A percentile compares a stretch with the other conserved stretches of the same genome.
Evolutionary conservation across 2,113 vertebrate species (phyloP).

Genomic region (Chrysemys picta): DNA sequence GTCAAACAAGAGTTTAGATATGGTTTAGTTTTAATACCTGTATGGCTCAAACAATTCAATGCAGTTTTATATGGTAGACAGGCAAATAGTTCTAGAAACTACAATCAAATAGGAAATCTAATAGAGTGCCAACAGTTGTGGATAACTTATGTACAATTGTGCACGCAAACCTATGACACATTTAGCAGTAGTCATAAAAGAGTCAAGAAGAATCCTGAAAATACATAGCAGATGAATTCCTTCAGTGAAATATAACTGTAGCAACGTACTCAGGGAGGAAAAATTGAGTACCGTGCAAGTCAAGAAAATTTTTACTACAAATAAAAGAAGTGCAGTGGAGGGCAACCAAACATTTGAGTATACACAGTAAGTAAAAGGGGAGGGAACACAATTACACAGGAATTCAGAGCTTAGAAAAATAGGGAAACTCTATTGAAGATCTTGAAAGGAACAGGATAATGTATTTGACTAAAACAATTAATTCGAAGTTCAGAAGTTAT

Average conservation of each 20-base stretch:
- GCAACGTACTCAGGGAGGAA: background rate
- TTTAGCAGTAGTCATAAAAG: conserved; percentile 36
- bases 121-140: background rate
- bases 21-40: conserved; percentile 1
- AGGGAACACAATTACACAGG: background rate
- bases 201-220: background rate
- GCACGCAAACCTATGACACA: background rate
- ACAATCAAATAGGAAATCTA: background rate
- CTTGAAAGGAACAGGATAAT: background rate
- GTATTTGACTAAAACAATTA: background rate
- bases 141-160: background rate
- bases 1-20: conserved; percentile 2
- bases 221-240: conserved; percentile 10
- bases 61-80: background rate
- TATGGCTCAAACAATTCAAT: background rate
- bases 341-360: background rate
- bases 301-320: background rate
- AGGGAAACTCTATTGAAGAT: background rate
- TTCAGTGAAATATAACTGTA: background rate
- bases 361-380: background rate
- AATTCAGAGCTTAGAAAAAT: background rate
- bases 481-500: background rate
- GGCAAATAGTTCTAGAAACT: background rate
- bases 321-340: conserved; percentile 4
- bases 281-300: background rate